These are phyloP conservation scores for Amphimedon queenslandica DNA, from an alignment of 37 sponge, comb jelly and placozoan genomes.

Conservation along the genomic window DNA sequence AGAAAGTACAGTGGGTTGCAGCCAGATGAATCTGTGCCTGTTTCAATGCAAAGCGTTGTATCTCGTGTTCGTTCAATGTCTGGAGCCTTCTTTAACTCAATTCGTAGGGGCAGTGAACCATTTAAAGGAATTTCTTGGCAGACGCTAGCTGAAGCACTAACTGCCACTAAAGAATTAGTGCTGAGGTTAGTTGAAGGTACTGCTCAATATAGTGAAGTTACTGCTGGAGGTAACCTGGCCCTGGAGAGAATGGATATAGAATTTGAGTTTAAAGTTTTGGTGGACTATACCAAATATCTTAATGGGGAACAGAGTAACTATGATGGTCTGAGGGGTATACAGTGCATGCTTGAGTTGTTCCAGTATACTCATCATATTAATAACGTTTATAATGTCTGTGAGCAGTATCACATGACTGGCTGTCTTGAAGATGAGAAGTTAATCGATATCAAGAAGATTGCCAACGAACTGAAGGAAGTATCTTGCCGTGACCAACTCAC, in stretches of 20 bases:
- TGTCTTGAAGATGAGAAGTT: conserved; percentile 54
- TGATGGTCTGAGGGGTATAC: conserved; percentile 38
- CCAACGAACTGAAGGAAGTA: conserved; percentile 14
- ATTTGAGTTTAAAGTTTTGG: conserved; percentile 36
- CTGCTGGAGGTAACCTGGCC: conserved; percentile 20
- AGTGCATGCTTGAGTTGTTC: conserved; percentile 61
- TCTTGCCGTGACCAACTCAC: conserved; percentile 37
- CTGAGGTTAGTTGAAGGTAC: conserved; percentile 36
- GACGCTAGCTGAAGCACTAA: conserved; percentile 27
- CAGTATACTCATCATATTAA: conserved; percentile 50
- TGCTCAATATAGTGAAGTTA: conserved; percentile 54
- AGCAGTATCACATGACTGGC: conserved; percentile 47
- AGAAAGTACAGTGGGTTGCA: conserved; percentile 4
- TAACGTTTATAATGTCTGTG: conserved; percentile 51
- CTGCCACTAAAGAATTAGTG: conserved; percentile 30
- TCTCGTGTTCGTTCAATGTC: background rate
- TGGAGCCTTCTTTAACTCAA: background rate
- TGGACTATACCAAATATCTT: conserved; percentile 10
- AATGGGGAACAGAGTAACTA: conserved; percentile 2
- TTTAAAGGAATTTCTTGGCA: background rate
- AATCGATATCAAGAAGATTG: conserved; percentile 35
- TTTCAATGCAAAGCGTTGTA: background rate
- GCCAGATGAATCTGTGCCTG: background rate
- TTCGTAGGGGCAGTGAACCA: background rate
- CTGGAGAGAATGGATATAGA: conserved; percentile 42